phyloP scores from a whole-genome alignment of 2,113 vertebrate genomes.

The Gymnogyps californianus region DNA sequence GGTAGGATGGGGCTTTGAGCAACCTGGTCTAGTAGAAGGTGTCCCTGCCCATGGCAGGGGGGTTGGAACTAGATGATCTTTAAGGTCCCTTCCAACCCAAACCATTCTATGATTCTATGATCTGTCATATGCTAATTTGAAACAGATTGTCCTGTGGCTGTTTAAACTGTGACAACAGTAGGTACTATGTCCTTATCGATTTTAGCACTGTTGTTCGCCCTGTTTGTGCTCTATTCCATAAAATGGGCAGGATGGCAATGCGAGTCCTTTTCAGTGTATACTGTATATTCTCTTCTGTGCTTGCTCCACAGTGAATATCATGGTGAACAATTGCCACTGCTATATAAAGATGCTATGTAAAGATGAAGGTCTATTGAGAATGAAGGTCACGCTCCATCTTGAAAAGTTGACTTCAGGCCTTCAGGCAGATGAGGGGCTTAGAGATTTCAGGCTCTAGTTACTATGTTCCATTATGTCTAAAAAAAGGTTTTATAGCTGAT shows the following conservation, averaged over 20 bases:
- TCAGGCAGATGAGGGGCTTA: neutral
- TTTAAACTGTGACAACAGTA: neutral
- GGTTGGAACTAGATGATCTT: neutral
- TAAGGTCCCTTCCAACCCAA: neutral
- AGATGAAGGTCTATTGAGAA: neutral
- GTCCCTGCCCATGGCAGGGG: too few species aligned
- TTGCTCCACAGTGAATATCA: neutral
- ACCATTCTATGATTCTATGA: neutral
- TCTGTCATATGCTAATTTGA: neutral
- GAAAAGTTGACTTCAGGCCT: slow-evolving; percentile 25
- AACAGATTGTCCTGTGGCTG: neutral
- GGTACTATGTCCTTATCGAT: neutral
- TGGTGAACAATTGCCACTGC: neutral
- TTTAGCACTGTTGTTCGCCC: neutral
- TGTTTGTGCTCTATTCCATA: neutral
- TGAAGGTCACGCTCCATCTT: neutral
- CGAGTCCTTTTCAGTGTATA: neutral
- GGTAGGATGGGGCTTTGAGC: too few species aligned
- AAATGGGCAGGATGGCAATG: neutral
- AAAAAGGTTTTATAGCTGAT: slow-evolving; percentile 37
- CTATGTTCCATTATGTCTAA: slow-evolving; percentile 7
- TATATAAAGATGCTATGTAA: neutral
- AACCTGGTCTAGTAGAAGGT: too few species aligned
- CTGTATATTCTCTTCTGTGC: neutral
- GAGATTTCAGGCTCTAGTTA: slow-evolving; percentile 58